phyloP scores from a whole-genome alignment of 2,797 vertebrate genomes.

The Gymnoscopelus microlampas region DNA sequence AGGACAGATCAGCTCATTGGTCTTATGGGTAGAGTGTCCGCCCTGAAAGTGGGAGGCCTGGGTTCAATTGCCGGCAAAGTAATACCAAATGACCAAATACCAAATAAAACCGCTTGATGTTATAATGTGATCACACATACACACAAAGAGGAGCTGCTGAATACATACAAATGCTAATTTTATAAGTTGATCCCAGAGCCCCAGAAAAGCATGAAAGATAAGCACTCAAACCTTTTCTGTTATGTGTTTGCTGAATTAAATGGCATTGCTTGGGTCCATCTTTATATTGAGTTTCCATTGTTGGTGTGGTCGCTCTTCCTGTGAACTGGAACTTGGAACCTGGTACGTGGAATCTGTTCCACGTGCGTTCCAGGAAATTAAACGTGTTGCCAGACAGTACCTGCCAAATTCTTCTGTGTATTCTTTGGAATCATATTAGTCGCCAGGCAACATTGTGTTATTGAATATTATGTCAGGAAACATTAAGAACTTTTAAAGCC shows the following conservation, averaged over 20 bases:
- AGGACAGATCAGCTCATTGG: no score
- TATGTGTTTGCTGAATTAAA: not conserved
- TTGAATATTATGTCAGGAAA: conserved; percentile 14
- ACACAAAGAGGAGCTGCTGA: no score
- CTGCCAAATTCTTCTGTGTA: conserved; percentile 16
- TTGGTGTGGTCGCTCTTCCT: not conserved
- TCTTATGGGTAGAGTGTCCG: no score
- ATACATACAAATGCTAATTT: no score
- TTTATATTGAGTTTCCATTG: not conserved
- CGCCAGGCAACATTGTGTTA: conserved; percentile 23
- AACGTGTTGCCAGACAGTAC: conserved; percentile 4
- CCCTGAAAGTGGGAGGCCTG: no score
- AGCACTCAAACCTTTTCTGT: not conserved
- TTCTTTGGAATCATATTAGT: conserved; percentile 23
- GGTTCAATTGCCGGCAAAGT: no score
- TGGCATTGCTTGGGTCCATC: not conserved
- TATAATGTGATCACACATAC: no score
- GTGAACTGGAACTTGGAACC: conserved; percentile 5
- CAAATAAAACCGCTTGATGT: no score
- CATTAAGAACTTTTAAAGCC: conserved; percentile 21
- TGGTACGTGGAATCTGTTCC: not conserved
- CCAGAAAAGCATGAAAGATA: not conserved
- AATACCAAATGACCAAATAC: no score
- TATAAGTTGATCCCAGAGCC: not conserved
- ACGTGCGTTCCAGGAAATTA: conserved; percentile 20